A percentile compares a stretch with the other conserved stretches of the same genome.
phyloP scores from a whole-genome alignment of 2,797 vertebrate species.

The Tangara arthus region DNA sequence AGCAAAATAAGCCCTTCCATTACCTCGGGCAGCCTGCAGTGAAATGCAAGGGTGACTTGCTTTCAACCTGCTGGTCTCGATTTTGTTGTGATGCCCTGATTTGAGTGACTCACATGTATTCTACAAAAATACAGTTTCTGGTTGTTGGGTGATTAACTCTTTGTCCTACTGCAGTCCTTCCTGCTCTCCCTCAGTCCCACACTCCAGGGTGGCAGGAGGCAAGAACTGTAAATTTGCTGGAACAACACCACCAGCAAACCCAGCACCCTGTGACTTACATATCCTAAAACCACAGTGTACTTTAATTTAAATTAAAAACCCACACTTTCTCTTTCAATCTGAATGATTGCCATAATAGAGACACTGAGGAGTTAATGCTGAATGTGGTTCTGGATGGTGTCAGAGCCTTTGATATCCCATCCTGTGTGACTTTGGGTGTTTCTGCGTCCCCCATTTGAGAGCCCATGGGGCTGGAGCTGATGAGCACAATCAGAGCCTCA shows the following conservation, averaged over 20 bases:
- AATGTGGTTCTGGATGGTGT: not conserved
- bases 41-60: not conserved
- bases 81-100: not conserved
- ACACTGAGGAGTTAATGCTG: not conserved
- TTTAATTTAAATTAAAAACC: not conserved
- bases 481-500: not conserved
- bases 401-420: not conserved
- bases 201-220: not conserved
- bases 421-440: not conserved
- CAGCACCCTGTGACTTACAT: not conserved
- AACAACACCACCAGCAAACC: not conserved
- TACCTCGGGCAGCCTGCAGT: fast-evolving
- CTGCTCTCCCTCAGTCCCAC: not conserved
- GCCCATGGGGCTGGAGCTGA: not conserved
- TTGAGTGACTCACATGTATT: not conserved
- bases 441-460: not conserved
- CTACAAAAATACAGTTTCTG: not conserved
- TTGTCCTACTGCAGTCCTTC: not conserved
- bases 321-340: not conserved
- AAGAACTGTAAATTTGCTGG: not conserved
- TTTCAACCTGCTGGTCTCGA: not conserved
- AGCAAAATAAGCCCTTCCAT: not conserved
- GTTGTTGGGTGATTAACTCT: not conserved
- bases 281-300: not conserved
- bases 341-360: not conserved